Percentiles rank a stretch among this genome's conserved stretches.
phyloP scores from a whole-genome alignment of 2,888 invertebrate species.

The Cephus pulcher region DNA sequence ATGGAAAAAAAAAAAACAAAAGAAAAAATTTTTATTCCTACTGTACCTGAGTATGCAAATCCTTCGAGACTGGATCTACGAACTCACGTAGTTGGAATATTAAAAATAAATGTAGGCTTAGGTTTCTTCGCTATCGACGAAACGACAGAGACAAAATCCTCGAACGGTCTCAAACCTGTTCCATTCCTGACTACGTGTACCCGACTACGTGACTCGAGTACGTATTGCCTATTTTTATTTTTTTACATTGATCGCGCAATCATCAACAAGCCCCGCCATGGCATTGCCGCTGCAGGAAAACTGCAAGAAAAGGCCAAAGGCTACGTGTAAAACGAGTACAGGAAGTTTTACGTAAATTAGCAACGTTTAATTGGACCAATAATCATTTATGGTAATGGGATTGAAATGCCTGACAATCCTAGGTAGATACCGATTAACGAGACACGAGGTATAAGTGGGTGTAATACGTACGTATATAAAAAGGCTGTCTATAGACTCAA shows the following conservation, averaged over 20 bases:
- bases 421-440: not conserved
- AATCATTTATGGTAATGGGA: not conserved
- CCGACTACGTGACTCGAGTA: conserved; percentile 42
- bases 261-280: conserved; percentile 3
- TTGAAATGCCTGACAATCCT: not conserved
- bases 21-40: not conserved
- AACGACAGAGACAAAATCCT: not conserved
- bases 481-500: too few species aligned
- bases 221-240: conserved; percentile 32
- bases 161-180: not conserved
- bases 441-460: not conserved
- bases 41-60: not conserved
- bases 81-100: not conserved
- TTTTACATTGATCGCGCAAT: conserved; percentile 15
- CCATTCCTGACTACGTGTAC: not conserved
- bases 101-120: not conserved
- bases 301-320: not conserved
- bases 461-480: too few species aligned
- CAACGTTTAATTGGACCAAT: not conserved
- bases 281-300: not conserved
- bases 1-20: too few species aligned
- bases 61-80: not conserved
- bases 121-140: not conserved
- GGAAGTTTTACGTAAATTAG: not conserved
- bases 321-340: not conserved